Evolutionary conservation across 2,888 invertebrate genomes (phyloP).

Genomic region (Clitarchus hookeri): DNA sequence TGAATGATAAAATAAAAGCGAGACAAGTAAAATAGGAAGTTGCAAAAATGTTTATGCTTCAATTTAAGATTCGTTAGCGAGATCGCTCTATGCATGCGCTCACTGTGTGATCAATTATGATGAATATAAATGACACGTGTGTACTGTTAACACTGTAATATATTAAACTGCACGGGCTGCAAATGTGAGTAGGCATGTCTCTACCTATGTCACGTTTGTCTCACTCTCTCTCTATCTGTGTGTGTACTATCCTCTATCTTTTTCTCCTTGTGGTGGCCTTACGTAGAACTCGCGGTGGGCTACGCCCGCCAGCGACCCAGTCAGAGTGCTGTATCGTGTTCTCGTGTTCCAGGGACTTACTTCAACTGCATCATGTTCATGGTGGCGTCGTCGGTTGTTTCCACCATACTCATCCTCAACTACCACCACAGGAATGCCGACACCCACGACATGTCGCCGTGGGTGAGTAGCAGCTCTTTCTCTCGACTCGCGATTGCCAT

Average conservation of each 20-base stretch:
- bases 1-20: background rate
- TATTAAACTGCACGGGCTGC: conserved; percentile 20
- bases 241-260: background rate
- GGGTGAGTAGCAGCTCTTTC: conserved; percentile 69
- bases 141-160: conserved; percentile 12
- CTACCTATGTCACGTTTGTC: conserved; percentile 17
- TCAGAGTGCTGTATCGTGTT: conserved; percentile 17
- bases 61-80: background rate
- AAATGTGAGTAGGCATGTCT: conserved; percentile 26
- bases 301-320: background rate
- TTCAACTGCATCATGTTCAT: conserved; percentile 99
- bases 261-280: background rate
- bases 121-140: background rate
- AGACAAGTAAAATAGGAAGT: conserved; percentile 5
- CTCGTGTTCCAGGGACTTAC: conserved; percentile 75
- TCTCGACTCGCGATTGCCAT: no score
- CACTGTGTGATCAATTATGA: background rate
- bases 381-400: conserved; percentile 97
- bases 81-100: background rate
- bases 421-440: conserved; percentile 97
- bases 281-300: background rate
- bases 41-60: background rate
- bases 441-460: conserved; percentile 95
- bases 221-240: conserved; percentile 18
- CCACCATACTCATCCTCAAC: conserved; percentile 96